phyloP scores from a whole-genome alignment of 2,113 vertebrate species.

The Martes martes region DNA sequence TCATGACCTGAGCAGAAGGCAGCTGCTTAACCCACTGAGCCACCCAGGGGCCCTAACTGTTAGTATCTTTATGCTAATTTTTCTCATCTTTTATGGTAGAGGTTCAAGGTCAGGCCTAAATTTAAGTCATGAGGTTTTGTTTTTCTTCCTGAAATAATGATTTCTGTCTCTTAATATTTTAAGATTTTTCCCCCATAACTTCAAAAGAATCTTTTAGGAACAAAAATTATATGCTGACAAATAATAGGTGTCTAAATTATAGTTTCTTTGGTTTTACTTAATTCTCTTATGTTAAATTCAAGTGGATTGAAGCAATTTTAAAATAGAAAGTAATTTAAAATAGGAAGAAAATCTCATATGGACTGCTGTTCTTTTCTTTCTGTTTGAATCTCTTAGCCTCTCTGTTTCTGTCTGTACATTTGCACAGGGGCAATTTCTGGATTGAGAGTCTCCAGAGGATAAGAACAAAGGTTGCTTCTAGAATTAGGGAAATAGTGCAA shows the following conservation, averaged over 20 bases:
- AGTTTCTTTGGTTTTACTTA: not conserved
- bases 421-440: not conserved
- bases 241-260: not conserved
- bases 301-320: not conserved
- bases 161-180: not conserved
- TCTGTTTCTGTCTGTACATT: not conserved
- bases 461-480: not conserved
- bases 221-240: not conserved
- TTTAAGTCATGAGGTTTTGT: not conserved
- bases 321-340: not conserved
- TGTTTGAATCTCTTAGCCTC: not conserved
- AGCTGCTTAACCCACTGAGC: too few species aligned
- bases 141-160: not conserved
- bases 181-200: not conserved
- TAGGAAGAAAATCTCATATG: not conserved
- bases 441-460: not conserved
- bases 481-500: not conserved
- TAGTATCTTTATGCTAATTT: not conserved
- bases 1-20: too few species aligned
- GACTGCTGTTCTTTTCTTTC: not conserved
- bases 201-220: not conserved
- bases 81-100: not conserved
- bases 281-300: not conserved
- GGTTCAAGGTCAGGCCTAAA: not conserved
- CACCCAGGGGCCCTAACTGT: too few species aligned